Evolutionary conservation across 2,888 invertebrate species (phyloP).

Genomic region (Gymnoscelis rufifasciata): DNA sequence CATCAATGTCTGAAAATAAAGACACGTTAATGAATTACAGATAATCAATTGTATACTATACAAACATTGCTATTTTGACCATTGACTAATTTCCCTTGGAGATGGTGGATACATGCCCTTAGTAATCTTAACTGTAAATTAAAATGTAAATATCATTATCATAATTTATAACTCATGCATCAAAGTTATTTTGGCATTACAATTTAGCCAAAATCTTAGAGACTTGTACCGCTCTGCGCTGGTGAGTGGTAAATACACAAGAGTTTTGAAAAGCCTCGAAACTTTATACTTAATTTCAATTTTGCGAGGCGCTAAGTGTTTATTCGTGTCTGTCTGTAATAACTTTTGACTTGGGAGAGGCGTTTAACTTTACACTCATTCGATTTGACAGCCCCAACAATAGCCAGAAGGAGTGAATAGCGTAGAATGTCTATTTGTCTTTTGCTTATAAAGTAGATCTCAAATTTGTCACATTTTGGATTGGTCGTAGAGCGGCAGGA

Average conservation of each 20-base stretch:
- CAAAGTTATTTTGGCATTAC: background rate
- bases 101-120: too few species aligned
- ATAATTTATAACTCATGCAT: too few species aligned
- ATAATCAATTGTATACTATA: too few species aligned
- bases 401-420: background rate
- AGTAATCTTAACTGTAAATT: too few species aligned
- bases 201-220: constrained; percentile 7
- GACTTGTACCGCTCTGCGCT: constrained; percentile 4
- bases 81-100: too few species aligned
- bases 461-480: too few species aligned
- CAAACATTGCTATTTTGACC: too few species aligned
- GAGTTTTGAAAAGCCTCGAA: constrained; percentile 12
- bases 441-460: background rate
- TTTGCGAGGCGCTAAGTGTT: constrained; percentile 26
- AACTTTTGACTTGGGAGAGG: constrained; percentile 19
- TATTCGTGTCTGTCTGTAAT: constrained; percentile 28
- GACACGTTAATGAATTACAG: too few species aligned
- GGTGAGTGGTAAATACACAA: constrained; percentile 9
- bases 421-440: too few species aligned
- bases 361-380: constrained; percentile 15
- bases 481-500: too few species aligned
- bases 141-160: too few species aligned
- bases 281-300: constrained; percentile 20
- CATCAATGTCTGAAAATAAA: too few species aligned
- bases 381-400: constrained; percentile 7